Percentiles rank a stretch among this genome's conserved stretches.
These are phyloP conservation scores for Chionodraco myersi DNA, from an alignment of 2,113 vertebrate species.

Conservation along the genomic window DNA sequence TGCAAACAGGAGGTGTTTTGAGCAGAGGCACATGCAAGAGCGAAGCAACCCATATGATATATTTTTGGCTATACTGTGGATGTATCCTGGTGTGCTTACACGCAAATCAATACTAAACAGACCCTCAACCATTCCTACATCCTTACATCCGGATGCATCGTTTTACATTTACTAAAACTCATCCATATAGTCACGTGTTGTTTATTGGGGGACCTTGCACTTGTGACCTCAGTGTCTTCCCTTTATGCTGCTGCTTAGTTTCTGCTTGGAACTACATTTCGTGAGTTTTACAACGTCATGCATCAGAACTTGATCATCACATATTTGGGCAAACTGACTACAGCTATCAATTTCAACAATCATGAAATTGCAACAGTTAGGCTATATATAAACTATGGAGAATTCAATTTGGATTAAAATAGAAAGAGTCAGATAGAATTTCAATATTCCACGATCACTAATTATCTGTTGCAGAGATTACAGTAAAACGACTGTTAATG, in stretches of 20 bases:
- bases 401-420: constrained; percentile 21
- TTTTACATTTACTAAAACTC: constrained; percentile 39
- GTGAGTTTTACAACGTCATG: constrained; percentile 9
- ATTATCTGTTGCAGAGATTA: constrained; percentile 27
- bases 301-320: constrained; percentile 42
- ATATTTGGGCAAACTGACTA: constrained; percentile 39
- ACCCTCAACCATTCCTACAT: constrained; percentile 17
- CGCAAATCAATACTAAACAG: constrained; percentile 55
- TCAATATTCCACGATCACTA: constrained; percentile 17
- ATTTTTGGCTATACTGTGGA: constrained; percentile 39
- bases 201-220: constrained; percentile 61
- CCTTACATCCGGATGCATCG: constrained; percentile 22
- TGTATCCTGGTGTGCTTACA: constrained; percentile 53
- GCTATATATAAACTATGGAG: constrained; percentile 3
- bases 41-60: constrained; percentile 32
- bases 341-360: constrained; percentile 42
- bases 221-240: constrained; percentile 71
- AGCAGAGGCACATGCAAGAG: constrained; percentile 46
- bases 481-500: constrained; percentile 21
- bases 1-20: constrained; percentile 60
- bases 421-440: constrained; percentile 15
- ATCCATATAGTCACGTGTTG: constrained; percentile 39
- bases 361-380: neutral
- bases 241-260: constrained; percentile 57
- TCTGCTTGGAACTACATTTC: constrained; percentile 46